A percentile compares a stretch with the other conserved stretches of the same genome.
Conservation (phyloP, 2,113 vertebrate species). For the Pyxicephalus adspersus region DNA sequence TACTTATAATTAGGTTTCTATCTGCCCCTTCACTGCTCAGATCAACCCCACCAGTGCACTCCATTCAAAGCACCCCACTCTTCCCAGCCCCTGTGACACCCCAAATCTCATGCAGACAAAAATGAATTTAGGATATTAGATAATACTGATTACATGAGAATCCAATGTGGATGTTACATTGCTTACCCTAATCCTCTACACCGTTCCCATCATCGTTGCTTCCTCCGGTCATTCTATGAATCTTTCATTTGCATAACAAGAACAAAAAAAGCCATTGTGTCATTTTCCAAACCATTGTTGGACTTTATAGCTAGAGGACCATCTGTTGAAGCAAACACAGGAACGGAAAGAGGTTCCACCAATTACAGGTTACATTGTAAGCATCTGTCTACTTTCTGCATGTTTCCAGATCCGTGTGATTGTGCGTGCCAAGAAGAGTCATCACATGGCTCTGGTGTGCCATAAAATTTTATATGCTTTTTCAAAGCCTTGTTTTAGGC, state of each 20-base stretch:
- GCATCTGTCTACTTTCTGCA: not conserved
- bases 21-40: too few relatives aligned
- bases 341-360: not conserved
- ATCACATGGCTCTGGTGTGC: not conserved
- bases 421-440: not conserved
- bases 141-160: not conserved
- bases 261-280: not conserved
- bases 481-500: too few relatives aligned
- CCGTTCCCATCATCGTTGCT: not conserved
- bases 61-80: too few relatives aligned
- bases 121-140: too few relatives aligned
- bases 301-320: not conserved
- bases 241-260: not conserved
- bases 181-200: too few relatives aligned
- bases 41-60: too few relatives aligned
- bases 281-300: constrained; percentile 7
- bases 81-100: too few relatives aligned
- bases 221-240: not conserved
- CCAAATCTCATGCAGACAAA: too few relatives aligned
- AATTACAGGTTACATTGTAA: not conserved
- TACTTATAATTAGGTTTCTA: too few relatives aligned
- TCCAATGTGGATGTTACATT: not conserved
- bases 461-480: not conserved
- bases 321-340: not conserved
- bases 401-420: not conserved